phyloP scores from a whole-genome alignment of 1,140 invertebrate genomes.

The Bombyx mandarina region DNA sequence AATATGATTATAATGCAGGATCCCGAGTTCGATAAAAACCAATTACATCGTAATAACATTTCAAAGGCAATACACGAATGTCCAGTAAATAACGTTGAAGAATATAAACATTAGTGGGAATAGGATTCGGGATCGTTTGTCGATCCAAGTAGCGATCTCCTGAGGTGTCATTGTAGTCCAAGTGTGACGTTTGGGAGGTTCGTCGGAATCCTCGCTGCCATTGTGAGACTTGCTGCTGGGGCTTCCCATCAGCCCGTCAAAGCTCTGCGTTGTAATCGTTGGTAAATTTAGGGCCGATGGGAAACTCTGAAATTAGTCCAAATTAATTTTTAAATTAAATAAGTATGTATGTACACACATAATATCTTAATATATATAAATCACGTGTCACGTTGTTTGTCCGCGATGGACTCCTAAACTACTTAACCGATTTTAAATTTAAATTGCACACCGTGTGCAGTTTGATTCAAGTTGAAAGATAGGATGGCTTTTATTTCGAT shows the following conservation, averaged over 20 bases:
- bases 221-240: conserved; percentile 34
- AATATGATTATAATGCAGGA: too few species aligned
- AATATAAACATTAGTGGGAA: conserved; percentile 85
- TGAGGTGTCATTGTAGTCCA: conserved; percentile 90
- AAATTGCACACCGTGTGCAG: too few species aligned
- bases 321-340: not conserved
- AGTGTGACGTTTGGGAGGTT: conserved; percentile 60
- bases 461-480: too few species aligned
- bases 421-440: too few species aligned
- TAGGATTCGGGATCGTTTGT: conserved; percentile 81
- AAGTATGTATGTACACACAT: not conserved
- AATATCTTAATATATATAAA: too few species aligned
- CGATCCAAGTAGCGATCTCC: conserved; percentile 89
- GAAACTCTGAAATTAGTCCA: conserved; percentile 72
- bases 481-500: too few species aligned
- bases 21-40: too few species aligned
- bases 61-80: conserved; percentile 77
- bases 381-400: too few species aligned
- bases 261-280: conserved; percentile 75
- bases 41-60: too few species aligned
- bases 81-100: conserved; percentile 90
- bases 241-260: conserved; percentile 71
- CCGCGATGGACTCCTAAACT: too few species aligned
- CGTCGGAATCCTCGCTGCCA: conserved; percentile 49
- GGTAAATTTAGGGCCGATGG: conserved; percentile 75